Evolutionary conservation across 2,797 vertebrate genomes (phyloP), one percentile per base, ranked within the genome.

Genomic region (Phrynocephalus vlangalii): DNA sequence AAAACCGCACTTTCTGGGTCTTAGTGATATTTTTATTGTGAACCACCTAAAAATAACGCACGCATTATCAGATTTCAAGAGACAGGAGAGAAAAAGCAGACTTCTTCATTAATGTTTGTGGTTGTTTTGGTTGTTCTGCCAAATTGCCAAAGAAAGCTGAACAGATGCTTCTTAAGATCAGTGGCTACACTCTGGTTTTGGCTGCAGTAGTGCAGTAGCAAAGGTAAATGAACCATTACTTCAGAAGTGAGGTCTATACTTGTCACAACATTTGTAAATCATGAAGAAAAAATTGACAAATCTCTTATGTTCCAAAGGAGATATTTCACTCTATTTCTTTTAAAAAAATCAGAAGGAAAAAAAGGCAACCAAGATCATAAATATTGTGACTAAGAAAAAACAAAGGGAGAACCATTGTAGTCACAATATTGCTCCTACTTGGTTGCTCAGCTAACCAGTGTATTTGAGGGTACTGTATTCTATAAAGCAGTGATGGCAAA

Each of bases 1-100:
- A 99, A 99, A 99, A 99, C 0, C 96, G 98, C 52, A 99, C 97
- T 89, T 99, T 99, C 96, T 99, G 98, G 0, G 99, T 99, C 95
- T 99, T 99, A 72, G 95, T 99, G 83, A 99, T 91, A 1, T 86
- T 96, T 92, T 97, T 98, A 94, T 98, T 98, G 82, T 97, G 96
- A 67, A 99, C 95, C 44, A 99, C 98, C 99, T 99, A n/a, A 92
- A n/a, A 92, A 86, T 0, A 87, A 86, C 0, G 1, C n/a, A 75
- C 4, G 0, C 0, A 26, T 1, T 2, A 50, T n/a, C 13, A 6
- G 76, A 38, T 15, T 77, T 22, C 44, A 85, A 83, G 30, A 67
- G 2, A 91, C 26, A n/a, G 88, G 2, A 67, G 24, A 38, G n/a
- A 85, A 85, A 67, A 50, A 11, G 22, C 38, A n/a, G 15, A 10